Conservation (phyloP, 2,888 invertebrate species). For the Drosophila imparisetae region DNA sequence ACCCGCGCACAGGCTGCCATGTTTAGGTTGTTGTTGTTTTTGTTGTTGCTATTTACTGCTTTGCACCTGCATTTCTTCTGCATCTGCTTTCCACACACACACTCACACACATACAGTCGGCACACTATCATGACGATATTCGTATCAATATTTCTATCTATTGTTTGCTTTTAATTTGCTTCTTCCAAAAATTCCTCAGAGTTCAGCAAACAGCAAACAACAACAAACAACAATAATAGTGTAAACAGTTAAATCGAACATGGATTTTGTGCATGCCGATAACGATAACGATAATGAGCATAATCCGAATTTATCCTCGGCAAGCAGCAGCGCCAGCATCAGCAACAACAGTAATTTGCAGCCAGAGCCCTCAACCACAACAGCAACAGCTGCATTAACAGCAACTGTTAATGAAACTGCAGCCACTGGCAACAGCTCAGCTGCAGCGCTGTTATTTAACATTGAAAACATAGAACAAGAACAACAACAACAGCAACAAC, state of each 20-base stretch:
- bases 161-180: constrained; percentile 56
- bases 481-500: constrained; percentile 29
- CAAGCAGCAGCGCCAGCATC: constrained; percentile 76
- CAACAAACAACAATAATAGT: constrained; percentile 30
- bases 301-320: constrained; percentile 69
- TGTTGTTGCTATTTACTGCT: constrained; percentile 49
- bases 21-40: constrained; percentile 36
- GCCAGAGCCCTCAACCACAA: constrained; percentile 33
- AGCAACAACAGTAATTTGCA: constrained; percentile 59
- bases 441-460: constrained; percentile 38
- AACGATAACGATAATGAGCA: constrained; percentile 76
- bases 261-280: constrained; percentile 62
- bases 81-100: constrained; percentile 30
- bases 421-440: constrained; percentile 31
- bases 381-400: constrained; percentile 39
- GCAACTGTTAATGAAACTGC: constrained; percentile 44
- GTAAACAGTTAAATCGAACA: constrained; percentile 35
- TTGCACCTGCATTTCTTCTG: constrained; percentile 50
- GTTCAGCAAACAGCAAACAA: constrained; percentile 24
- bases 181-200: constrained; percentile 55
- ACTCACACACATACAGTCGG: constrained; percentile 18
- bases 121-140: constrained; percentile 27
- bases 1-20: constrained; percentile 21
- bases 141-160: constrained; percentile 41
- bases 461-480: constrained; percentile 45